phyloP scores from a whole-genome alignment of 2,797 vertebrate species.

The Erpetoichthys calabaricus region DNA sequence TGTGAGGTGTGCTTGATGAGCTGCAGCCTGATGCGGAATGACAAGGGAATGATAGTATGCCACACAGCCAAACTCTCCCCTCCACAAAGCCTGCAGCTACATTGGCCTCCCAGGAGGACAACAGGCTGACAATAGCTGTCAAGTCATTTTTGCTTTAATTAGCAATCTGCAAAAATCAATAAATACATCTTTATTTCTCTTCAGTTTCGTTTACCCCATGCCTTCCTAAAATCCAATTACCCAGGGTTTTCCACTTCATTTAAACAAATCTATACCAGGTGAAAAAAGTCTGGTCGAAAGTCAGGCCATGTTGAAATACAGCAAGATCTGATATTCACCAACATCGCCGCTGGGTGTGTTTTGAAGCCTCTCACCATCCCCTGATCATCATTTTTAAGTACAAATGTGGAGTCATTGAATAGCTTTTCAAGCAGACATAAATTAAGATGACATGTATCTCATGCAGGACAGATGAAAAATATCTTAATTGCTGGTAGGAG shows the following conservation, averaged over 20 bases:
- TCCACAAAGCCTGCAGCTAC: slow-evolving; percentile 11
- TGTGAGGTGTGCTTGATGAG: neutral
- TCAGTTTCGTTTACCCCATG: slow-evolving; percentile 31
- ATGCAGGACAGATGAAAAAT: no score
- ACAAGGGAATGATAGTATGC: neutral
- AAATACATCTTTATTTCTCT: slow-evolving; percentile 18
- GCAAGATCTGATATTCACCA: no score
- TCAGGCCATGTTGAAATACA: no score
- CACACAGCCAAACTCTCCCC: neutral
- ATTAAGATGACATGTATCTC: no score
- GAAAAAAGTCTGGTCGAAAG: no score
- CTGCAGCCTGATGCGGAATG: neutral
- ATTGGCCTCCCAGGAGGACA: slow-evolving; percentile 1
- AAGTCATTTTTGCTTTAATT: slow-evolving; percentile 3
- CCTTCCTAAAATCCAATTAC: slow-evolving; percentile 45
- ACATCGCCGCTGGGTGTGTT: no score
- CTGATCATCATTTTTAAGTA: no score
- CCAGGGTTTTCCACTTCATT: slow-evolving; percentile 48
- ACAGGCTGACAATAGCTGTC: neutral
- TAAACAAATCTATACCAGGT: slow-evolving; percentile 25
- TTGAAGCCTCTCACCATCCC: no score
- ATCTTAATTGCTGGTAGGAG: no score
- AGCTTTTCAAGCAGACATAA: no score
- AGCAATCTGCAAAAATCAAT: slow-evolving; percentile 13
- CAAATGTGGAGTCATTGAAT: no score